These are phyloP conservation scores for Zaprionus lineosus DNA, from an alignment of 2,888 invertebrate species.

Conservation along the genomic window DNA sequence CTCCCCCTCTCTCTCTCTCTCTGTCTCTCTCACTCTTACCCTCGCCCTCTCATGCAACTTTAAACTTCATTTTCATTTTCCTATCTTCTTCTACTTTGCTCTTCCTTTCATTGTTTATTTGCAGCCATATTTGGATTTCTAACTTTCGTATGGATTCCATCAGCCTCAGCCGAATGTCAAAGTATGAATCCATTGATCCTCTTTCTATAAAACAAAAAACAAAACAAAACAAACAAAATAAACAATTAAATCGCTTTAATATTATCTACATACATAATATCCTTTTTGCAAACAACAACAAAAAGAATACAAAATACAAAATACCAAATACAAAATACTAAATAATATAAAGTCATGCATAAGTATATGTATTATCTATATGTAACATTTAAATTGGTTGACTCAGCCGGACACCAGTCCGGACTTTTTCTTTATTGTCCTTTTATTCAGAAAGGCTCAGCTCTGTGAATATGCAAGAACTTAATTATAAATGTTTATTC, in stretches of 20 bases:
- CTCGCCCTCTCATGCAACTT: constrained; percentile 43
- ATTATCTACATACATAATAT: constrained; percentile 51
- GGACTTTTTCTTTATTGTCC: constrained; percentile 36
- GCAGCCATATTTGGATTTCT: constrained; percentile 83
- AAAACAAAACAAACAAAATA: no score
- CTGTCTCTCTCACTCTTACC: constrained; percentile 18
- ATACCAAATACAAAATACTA: constrained; percentile 4
- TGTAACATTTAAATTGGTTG: constrained; percentile 41
- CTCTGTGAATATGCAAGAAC: constrained; percentile 42
- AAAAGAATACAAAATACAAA: constrained; percentile 26
- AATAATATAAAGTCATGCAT: constrained; percentile 49
- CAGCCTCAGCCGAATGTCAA: constrained; percentile 85
- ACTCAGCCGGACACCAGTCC: constrained; percentile 21
- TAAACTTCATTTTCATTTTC: constrained; percentile 66
- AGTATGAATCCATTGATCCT: constrained; percentile 84
- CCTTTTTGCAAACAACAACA: constrained; percentile 54
- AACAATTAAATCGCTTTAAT: no score
- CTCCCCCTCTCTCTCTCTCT: no score
- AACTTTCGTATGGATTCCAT: constrained; percentile 83
- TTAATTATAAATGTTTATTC: constrained; percentile 51
- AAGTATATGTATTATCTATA: constrained; percentile 54
- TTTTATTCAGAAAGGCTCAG: constrained; percentile 43
- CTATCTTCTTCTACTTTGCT: constrained; percentile 75
- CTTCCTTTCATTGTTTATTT: constrained; percentile 79
- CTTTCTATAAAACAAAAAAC: constrained; percentile 53